Conservation (phyloP, 2,113 vertebrate species). For the Pyxicephalus adspersus region DNA sequence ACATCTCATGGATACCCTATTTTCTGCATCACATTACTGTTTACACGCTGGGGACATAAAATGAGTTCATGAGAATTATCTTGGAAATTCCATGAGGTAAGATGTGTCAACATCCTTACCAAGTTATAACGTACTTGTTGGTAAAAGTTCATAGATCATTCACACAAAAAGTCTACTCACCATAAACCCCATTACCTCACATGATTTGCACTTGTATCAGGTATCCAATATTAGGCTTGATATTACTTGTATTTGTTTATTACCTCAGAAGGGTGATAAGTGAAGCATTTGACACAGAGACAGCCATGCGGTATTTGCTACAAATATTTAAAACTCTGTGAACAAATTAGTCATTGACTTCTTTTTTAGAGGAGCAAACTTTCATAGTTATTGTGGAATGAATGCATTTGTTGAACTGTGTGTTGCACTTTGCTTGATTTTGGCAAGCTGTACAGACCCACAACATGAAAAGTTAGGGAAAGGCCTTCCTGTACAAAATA, state of each 20-base stretch:
- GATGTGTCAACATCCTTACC: too few species aligned
- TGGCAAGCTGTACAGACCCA: not conserved
- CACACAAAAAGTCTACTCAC: too few species aligned
- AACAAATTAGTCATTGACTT: slow-evolving; percentile 6
- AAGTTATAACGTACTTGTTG: too few species aligned
- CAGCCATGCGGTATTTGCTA: slow-evolving; percentile 19
- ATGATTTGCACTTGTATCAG: not conserved
- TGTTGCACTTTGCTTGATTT: not conserved
- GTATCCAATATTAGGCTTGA: not conserved
- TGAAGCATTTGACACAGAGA: not conserved
- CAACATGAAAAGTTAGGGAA: slow-evolving; percentile 13
- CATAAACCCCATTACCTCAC: too few species aligned
- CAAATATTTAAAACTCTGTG: slow-evolving; percentile 17
- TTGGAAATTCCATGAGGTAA: too few species aligned
- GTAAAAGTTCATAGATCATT: too few species aligned
- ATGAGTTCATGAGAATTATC: too few species aligned
- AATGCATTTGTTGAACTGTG: not conserved
- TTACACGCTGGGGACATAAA: too few species aligned
- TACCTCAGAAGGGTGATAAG: not conserved
- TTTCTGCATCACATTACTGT: too few species aligned
- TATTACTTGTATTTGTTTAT: slow-evolving; percentile 10
- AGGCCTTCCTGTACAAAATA: slow-evolving; percentile 5
- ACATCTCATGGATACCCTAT: too few species aligned
- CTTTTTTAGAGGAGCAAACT: slow-evolving; percentile 7
- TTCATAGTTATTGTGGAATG: not conserved